Percentiles rank a stretch among this genome's conserved stretches.
These are phyloP conservation scores for Aphelenchoides bicaudatus DNA, from an alignment of 2,888 invertebrate genomes.

Conservation along the genomic window DNA sequence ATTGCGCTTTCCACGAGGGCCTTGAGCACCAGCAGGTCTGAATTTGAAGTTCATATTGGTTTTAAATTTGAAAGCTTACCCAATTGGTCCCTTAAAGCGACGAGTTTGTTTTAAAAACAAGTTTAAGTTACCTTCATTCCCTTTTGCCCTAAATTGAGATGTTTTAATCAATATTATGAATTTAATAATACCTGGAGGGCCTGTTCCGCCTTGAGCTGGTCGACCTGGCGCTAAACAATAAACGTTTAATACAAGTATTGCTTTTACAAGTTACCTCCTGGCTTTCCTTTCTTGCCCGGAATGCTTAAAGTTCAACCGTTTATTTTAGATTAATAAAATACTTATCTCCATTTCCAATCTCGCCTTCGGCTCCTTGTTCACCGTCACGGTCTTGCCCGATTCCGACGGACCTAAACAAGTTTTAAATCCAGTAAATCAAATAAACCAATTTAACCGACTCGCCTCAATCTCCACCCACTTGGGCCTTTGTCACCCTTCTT, in stretches of 20 bases:
- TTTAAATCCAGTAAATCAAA: slow-evolving; percentile 20
- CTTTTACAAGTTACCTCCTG: neutral
- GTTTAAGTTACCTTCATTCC: neutral
- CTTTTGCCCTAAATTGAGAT: neutral
- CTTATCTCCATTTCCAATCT: slow-evolving; percentile 19
- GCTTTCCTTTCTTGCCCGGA: slow-evolving; percentile 33
- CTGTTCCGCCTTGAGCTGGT: slow-evolving; percentile 35
- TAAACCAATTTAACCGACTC: slow-evolving; percentile 13
- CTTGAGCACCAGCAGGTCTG: slow-evolving; percentile 36
- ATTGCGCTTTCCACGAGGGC: slow-evolving; percentile 44
- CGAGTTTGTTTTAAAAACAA: neutral
- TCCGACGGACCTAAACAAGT: slow-evolving; percentile 39
- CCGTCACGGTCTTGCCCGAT: slow-evolving; percentile 44
- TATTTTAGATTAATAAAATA: neutral
- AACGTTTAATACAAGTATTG: neutral
- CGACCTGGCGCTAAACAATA: too few species aligned
- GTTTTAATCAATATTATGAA: neutral
- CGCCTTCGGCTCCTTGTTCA: slow-evolving; percentile 34
- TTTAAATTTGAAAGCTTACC: neutral
- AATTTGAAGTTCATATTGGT: too few species aligned
- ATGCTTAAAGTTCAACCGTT: slow-evolving; percentile 20
- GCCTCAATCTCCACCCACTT: slow-evolving; percentile 15
- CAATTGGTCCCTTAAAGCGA: neutral
- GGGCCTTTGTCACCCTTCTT: slow-evolving; percentile 23
- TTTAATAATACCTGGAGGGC: slow-evolving; percentile 23